Percentiles rank a stretch among this genome's conserved stretches.
These are phyloP conservation scores for Tupaia tana DNA, from an alignment of 2,113 vertebrate species.

Conservation along the genomic window DNA sequence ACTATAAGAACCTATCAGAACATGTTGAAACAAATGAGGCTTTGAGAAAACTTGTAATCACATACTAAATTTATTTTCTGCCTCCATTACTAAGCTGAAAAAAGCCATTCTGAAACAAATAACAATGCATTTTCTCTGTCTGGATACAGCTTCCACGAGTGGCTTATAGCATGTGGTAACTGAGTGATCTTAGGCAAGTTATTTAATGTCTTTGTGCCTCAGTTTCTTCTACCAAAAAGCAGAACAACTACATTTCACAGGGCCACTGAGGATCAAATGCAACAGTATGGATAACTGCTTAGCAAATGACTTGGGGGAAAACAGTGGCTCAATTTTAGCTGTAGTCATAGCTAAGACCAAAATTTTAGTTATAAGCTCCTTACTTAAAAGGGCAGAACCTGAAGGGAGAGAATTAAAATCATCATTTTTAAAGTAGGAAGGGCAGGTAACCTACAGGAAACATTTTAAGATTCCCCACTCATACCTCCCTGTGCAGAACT, in stretches of 20 bases:
- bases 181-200: background rate
- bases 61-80: background rate
- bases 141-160: background rate
- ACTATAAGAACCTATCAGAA: background rate
- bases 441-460: background rate
- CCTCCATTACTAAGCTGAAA: background rate
- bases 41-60: background rate
- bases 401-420: background rate
- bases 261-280: background rate
- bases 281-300: background rate
- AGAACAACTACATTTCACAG: background rate
- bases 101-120: background rate
- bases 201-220: background rate
- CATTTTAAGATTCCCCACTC: background rate
- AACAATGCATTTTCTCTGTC: background rate
- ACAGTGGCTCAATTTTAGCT: background rate
- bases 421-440: constrained; percentile 1
- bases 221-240: constrained; percentile 13
- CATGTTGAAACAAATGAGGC: background rate
- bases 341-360: background rate
- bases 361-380: background rate
- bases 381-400: constrained; percentile 11
- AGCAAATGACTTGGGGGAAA: background rate
- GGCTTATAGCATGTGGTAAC: background rate
- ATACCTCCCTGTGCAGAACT: background rate